Base-by-base conservation (phyloP, 2,113 vertebrate genomes). In the Salvelinus fontinalis region DNA sequence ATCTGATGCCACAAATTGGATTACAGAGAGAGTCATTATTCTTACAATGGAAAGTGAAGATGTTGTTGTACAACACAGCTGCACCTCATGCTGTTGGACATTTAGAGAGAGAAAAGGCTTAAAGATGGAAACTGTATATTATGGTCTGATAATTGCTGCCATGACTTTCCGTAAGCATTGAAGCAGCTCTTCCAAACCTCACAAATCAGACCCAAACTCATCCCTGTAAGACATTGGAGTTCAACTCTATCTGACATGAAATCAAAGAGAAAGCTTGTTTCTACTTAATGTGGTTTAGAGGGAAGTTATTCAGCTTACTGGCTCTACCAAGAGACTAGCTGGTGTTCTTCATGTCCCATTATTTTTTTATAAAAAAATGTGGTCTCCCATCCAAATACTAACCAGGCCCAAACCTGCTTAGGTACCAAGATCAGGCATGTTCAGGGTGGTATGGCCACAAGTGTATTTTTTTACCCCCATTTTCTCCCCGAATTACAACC, bases 121-220 rank as follows among this genome's bases (percentile, higher is more conserved):
- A 9, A 60, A 60, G 16, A 60, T 60, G 59, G 59, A 60, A 60
- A 60, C 39, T 9, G 39, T 39, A 11, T 44, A 44, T 22, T 62
- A 44, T 44, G 59, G 59, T 9, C 24, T 71, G n/a, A 70, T 60
- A 22, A 34, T 22, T 67, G 75, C 75, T 75, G 11, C 69, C 49
- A 39, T 54, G 60, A 72, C 51, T 75, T 81, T 83, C 79, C 78
- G 71, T 71, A 39, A 77, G 29, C 39, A 44, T n/a, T 62, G 13
- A 62, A 22, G 68, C 24, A 57, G n/a, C 5, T 86, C 14, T 83
- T 79, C 76, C 13, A 81, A 44, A 73, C 12, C 39, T 69, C 5
- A 54, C 24, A 70, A 76, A 22, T 65, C 59, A 0, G 0, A 8
- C 74, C 70, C 78, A 75, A 73, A 76, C 78, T 18, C 66, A 75